Conservation (phyloP, 2,113 vertebrate species). For the Ctenomys sociabilis region DNA sequence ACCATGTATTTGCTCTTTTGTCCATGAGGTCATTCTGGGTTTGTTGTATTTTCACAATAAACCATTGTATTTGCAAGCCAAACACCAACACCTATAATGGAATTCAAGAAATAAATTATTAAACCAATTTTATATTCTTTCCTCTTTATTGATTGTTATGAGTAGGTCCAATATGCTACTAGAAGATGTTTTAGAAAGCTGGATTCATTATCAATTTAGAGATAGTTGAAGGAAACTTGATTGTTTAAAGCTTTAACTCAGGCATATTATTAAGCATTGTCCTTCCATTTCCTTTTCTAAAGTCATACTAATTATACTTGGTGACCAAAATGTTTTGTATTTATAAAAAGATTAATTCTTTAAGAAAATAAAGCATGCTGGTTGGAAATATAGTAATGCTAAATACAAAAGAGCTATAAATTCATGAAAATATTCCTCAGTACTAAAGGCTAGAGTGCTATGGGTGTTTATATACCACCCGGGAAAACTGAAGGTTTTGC, state of each 20-base stretch:
- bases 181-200: not conserved
- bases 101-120: constrained; percentile 60
- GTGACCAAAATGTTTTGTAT: not conserved
- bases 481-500: constrained; percentile 1
- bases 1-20: constrained; percentile 49
- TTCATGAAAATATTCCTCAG: not conserved
- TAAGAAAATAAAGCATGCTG: not conserved
- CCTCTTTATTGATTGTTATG: not conserved
- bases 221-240: not conserved
- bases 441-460: not conserved
- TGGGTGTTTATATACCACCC: not conserved
- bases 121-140: constrained; percentile 37
- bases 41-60: constrained; percentile 67
- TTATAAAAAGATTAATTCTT: not conserved
- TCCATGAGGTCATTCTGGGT: not conserved
- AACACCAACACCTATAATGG: constrained; percentile 15
- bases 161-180: not conserved
- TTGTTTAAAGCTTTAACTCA: not conserved
- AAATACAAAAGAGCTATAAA: not conserved
- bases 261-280: not conserved
- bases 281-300: not conserved
- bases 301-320: not conserved
- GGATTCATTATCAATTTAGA: not conserved
- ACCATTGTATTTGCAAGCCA: constrained; percentile 53
- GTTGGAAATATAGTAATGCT: not conserved